phyloP scores from a whole-genome alignment of 2,797 vertebrate species.

The Picus viridis region DNA sequence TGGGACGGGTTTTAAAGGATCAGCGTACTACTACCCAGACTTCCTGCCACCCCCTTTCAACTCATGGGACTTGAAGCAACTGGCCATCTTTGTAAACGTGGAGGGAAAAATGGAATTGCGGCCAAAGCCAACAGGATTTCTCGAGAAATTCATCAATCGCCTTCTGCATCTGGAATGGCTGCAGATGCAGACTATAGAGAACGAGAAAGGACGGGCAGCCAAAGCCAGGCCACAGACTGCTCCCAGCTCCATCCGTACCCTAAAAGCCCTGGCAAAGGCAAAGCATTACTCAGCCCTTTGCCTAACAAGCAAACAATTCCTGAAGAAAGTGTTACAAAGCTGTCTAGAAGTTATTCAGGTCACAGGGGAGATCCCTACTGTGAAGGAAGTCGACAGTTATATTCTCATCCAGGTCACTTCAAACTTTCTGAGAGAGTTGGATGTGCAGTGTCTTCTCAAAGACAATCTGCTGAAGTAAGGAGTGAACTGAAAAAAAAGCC shows the following conservation, averaged over 20 bases:
- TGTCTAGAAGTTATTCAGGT: constrained; percentile 13
- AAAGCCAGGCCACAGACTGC: constrained; percentile 78
- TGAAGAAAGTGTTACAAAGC: constrained; percentile 36
- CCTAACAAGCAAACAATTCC: constrained; percentile 9
- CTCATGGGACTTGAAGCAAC: constrained; percentile 88
- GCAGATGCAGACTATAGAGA: constrained; percentile 85
- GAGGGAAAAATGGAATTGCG: constrained; percentile 72
- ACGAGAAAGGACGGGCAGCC: constrained; percentile 75
- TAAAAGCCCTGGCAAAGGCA: constrained; percentile 73
- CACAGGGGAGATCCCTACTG: constrained; percentile 6
- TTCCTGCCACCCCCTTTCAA: constrained; percentile 91
- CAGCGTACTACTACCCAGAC: constrained; percentile 82
- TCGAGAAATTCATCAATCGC: constrained; percentile 86
- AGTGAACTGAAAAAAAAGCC: constrained; percentile 58
- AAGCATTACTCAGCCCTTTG: constrained; percentile 2
- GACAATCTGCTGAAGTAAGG: not conserved
- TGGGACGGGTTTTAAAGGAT: constrained; percentile 35
- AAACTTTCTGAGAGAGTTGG: not conserved
- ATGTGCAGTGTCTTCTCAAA: not conserved
- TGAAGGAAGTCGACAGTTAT: not conserved
- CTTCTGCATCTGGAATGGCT: constrained; percentile 90
- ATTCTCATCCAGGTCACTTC: not conserved
- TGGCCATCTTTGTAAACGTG: constrained; percentile 81
- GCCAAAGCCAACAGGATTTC: constrained; percentile 73
- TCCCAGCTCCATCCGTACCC: constrained; percentile 7